Conservation (phyloP, 2,113 vertebrate genomes). For the Strix aluco region DNA sequence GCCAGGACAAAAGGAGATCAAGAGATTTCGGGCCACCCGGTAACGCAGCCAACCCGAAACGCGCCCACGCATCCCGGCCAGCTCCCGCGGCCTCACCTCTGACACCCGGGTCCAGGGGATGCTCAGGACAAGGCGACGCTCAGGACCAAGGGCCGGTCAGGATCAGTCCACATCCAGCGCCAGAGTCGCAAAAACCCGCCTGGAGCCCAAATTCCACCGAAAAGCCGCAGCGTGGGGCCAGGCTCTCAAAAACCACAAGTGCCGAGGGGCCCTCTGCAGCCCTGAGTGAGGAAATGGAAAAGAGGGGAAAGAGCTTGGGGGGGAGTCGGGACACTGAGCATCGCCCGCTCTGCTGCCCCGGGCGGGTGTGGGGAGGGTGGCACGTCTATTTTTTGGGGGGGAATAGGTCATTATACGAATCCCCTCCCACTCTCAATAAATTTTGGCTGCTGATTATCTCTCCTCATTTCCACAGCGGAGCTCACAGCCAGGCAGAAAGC, state of each 20-base stretch:
- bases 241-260: fast-evolving
- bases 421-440: fast-evolving
- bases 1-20: background rate
- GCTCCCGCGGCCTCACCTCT: background rate
- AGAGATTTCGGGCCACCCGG: too few relatives aligned
- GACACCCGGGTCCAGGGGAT: fast-evolving
- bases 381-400: too few relatives aligned
- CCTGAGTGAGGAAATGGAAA: fast-evolving
- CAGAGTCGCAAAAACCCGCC: fast-evolving
- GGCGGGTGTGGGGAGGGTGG: background rate
- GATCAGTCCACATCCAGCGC: background rate
- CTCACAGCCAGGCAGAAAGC: background rate
- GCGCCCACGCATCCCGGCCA: fast-evolving
- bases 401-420: background rate
- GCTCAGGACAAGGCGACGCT: background rate
- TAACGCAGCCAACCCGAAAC: fast-evolving
- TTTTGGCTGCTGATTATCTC: background rate
- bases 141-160: background rate
- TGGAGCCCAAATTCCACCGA: background rate
- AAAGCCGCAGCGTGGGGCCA: background rate
- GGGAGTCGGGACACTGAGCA: fast-evolving
- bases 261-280: background rate
- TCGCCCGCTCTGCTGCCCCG: fast-evolving
- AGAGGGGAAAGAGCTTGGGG: too few relatives aligned
- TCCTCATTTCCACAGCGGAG: fast-evolving